These are phyloP conservation scores for Morbakka virulenta DNA, from an alignment of 30 jellyfish, hydroid and myxozoan genomes.

Conservation along the genomic window DNA sequence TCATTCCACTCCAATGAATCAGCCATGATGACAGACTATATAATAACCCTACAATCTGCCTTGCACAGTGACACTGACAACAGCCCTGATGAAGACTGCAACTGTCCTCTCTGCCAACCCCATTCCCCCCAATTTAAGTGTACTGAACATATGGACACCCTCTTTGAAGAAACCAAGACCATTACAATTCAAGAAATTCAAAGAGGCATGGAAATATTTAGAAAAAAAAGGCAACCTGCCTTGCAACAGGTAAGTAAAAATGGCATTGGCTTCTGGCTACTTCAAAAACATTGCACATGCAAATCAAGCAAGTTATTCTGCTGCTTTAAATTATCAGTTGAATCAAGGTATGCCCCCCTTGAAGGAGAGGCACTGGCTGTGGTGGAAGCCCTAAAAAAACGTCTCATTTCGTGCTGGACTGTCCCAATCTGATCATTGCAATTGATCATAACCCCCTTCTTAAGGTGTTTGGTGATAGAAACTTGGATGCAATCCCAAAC, in stretches of 20 bases:
- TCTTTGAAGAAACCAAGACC: not conserved
- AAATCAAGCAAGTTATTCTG: not conserved
- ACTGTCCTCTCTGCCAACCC: not conserved
- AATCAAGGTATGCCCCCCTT: conserved; percentile 32
- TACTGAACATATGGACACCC: not conserved
- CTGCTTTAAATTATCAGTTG: conserved; percentile 28
- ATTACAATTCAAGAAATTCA: not conserved
- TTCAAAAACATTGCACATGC: conserved; percentile 4
- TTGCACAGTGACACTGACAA: no score
- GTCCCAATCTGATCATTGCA: conserved; percentile 21
- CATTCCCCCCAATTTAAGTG: not conserved
- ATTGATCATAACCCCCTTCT: conserved; percentile 28
- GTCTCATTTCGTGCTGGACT: conserved; percentile 19
- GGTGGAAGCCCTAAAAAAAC: conserved; percentile 22
- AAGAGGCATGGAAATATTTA: conserved; percentile 3
- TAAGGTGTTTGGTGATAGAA: no score
- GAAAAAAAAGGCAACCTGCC: no score
- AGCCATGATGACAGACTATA: no score
- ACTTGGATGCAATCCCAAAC: no score
- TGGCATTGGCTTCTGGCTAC: no score
- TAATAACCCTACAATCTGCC: no score
- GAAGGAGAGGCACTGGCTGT: conserved; percentile 56
- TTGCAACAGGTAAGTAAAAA: conserved; percentile 17
- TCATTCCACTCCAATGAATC: no score
- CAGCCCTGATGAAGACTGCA: not conserved